These are phyloP conservation scores for Caenorhabditis japonica DNA, from an alignment of 2,888 invertebrate species.

Conservation along the genomic window DNA sequence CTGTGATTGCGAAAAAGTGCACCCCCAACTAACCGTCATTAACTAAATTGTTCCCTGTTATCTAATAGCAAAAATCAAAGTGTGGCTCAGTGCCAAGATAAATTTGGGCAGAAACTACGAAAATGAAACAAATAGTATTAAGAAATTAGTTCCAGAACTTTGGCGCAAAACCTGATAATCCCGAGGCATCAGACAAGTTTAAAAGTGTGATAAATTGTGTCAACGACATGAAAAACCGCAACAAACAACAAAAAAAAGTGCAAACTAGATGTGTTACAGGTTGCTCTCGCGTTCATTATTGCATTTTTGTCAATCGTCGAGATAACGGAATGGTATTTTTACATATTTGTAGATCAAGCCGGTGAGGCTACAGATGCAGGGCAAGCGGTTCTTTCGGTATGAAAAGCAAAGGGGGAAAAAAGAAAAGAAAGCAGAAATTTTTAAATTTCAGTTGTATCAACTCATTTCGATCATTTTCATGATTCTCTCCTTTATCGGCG, in stretches of 20 bases:
- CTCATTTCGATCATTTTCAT: constrained; percentile 43
- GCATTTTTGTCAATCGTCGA: constrained; percentile 42
- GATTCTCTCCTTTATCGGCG: constrained; percentile 45
- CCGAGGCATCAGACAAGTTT: neutral
- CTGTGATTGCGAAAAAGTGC: too few relatives aligned
- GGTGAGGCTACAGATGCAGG: constrained; percentile 28
- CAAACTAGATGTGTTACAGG: constrained; percentile 28
- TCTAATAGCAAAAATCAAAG: too few relatives aligned
- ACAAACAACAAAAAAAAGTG: neutral
- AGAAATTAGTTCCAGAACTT: too few relatives aligned
- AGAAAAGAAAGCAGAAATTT: neutral
- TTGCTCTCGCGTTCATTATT: constrained; percentile 50
- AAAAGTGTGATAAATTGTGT: constrained; percentile 23
- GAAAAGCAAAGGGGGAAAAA: neutral
- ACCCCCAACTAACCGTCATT: too few relatives aligned
- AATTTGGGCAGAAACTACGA: too few relatives aligned
- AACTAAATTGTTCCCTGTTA: too few relatives aligned
- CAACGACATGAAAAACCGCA: constrained; percentile 9
- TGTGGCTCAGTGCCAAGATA: too few relatives aligned
- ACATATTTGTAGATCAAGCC: constrained; percentile 41
- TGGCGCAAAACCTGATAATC: neutral
- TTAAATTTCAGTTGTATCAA: constrained; percentile 45
- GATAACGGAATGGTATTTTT: constrained; percentile 44
- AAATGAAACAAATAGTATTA: too few relatives aligned
- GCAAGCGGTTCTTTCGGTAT: constrained; percentile 33